A percentile compares a stretch with the other conserved stretches of the same genome.
These are phyloP conservation scores for Corythucha ciliata DNA, from an alignment of 2,888 invertebrate genomes.

Conservation along the genomic window DNA sequence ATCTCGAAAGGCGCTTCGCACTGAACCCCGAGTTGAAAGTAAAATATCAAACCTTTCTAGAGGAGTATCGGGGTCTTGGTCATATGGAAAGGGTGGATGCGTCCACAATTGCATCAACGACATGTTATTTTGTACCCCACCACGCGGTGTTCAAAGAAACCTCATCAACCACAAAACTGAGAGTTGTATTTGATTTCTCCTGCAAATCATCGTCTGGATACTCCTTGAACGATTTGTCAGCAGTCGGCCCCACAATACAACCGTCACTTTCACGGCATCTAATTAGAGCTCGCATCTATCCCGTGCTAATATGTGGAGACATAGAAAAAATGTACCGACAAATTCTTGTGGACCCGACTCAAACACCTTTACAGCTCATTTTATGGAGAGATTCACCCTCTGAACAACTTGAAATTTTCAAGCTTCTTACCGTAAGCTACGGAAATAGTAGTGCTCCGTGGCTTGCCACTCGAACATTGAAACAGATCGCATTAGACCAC, in stretches of 20 bases:
- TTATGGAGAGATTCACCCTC: conserved; percentile 31
- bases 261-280: conserved; percentile 16
- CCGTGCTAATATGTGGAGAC: conserved; percentile 30
- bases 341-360: conserved; percentile 25
- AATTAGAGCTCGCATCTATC: conserved; percentile 16
- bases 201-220: conserved; percentile 28
- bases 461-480: background rate
- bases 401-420: conserved; percentile 25
- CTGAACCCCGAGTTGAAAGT: background rate
- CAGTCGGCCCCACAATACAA: conserved; percentile 24
- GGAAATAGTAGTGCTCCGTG: conserved; percentile 33
- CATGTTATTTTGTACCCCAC: conserved; percentile 37
- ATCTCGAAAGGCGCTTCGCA: conserved; percentile 13
- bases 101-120: background rate
- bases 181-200: conserved; percentile 38
- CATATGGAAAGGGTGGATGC: conserved; percentile 31
- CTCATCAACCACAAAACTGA: conserved; percentile 35
- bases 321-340: conserved; percentile 36
- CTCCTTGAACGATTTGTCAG: conserved; percentile 26
- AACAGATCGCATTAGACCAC: background rate
- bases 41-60: conserved; percentile 30
- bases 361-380: conserved; percentile 32
- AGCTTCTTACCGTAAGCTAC: conserved; percentile 33
- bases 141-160: conserved; percentile 34
- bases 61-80: conserved; percentile 15